phyloP scores from a whole-genome alignment of 2,888 invertebrate genomes.

The Apodemia mormo region DNA sequence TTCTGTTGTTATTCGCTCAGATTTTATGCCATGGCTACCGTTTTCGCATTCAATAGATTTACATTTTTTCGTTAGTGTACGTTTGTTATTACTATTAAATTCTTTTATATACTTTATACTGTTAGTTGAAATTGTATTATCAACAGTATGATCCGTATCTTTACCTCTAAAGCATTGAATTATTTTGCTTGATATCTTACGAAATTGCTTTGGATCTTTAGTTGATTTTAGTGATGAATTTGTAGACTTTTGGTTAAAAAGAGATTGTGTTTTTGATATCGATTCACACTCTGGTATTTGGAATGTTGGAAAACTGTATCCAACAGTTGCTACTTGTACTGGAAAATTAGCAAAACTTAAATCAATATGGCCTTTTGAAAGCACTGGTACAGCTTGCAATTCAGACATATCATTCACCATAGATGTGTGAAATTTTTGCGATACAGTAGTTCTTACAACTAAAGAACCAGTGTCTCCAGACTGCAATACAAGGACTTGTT shows the following conservation, averaged over 20 bases:
- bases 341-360: slow-evolving; percentile 54
- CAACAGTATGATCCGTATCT: neutral
- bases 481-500: slow-evolving; percentile 53
- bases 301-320: slow-evolving; percentile 6
- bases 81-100: neutral
- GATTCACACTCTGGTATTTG: neutral
- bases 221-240: neutral
- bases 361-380: slow-evolving; percentile 50
- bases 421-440: slow-evolving; percentile 43
- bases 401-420: slow-evolving; percentile 43
- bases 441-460: slow-evolving; percentile 49
- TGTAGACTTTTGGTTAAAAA: neutral
- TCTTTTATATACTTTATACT: slow-evolving; percentile 16
- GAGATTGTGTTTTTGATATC: neutral
- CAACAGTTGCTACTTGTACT: slow-evolving; percentile 40
- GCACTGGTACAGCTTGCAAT: slow-evolving; percentile 41
- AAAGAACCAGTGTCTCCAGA: slow-evolving; percentile 60
- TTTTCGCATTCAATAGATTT: neutral
- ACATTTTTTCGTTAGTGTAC: neutral
- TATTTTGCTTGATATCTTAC: slow-evolving; percentile 36
- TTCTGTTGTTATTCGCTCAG: neutral
- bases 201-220: neutral
- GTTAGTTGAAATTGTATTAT: slow-evolving; percentile 5
- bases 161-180: slow-evolving; percentile 41
- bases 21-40: neutral